These are phyloP conservation scores for Ceratina calcarata DNA, from an alignment of 1,140 invertebrate genomes.

Conservation along the genomic window DNA sequence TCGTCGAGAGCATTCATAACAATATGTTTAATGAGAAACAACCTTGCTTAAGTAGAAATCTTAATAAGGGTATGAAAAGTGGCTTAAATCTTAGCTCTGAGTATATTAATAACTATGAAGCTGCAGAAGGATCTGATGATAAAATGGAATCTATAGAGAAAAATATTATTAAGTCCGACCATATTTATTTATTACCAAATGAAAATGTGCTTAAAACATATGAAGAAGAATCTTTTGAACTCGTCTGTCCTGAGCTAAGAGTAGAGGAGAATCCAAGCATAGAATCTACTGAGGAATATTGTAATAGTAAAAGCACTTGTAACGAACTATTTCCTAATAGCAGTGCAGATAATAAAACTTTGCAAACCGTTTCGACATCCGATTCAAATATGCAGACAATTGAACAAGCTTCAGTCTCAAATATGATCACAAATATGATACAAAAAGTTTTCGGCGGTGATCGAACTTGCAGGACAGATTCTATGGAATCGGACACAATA, in stretches of 20 bases:
- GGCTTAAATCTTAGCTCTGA: slow-evolving; percentile 1
- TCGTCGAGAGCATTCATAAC: slow-evolving; percentile 25
- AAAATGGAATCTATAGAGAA: neutral
- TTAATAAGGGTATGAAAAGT: slow-evolving; percentile 19
- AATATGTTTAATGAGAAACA: slow-evolving; percentile 25
- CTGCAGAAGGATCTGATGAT: neutral
- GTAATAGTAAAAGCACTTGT: neutral
- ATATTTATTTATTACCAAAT: neutral
- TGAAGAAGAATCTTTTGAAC: neutral
- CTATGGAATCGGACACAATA: neutral
- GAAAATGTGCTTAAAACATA: neutral
- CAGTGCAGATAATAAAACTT: neutral
- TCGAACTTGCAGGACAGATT: slow-evolving; percentile 17
- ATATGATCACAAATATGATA: slow-evolving; percentile 41
- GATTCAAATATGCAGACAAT: neutral
- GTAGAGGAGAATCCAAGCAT: too few relatives aligned
- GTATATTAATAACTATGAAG: neutral
- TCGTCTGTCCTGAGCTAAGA: neutral
- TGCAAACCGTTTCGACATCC: neutral
- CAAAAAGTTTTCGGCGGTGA: slow-evolving; percentile 47
- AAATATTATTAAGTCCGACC: neutral
- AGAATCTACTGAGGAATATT: too few relatives aligned
- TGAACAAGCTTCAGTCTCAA: neutral
- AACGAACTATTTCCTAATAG: neutral
- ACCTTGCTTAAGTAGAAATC: slow-evolving; percentile 7